Base-by-base conservation (phyloP, 2,888 invertebrate genomes). In the Hirtodrosophila trivittata region DNA sequence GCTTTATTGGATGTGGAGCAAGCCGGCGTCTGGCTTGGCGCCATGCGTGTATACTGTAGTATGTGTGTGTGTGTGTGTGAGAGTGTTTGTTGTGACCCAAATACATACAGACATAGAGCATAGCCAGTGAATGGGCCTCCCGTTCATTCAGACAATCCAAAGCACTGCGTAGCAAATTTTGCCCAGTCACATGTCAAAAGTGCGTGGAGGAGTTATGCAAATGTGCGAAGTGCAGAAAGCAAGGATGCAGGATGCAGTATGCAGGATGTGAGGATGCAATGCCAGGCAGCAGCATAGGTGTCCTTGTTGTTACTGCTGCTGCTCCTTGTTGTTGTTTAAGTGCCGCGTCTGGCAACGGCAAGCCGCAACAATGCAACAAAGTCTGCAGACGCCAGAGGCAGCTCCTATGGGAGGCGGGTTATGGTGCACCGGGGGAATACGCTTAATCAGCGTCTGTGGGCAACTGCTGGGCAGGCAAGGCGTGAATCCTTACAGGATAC, bases 131-230 rank as follows among this genome's bases (percentile, higher is more conserved):
- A 73, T 64, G 63, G 55, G 45, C 51, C 50, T 42, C 51, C 50
- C 65, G 60, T 66, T 77, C 82, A 81, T 77, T 77, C 82, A 69
- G 75, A 81, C 60, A 77, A 78, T 56, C 70, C 75, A 69, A 71
- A 75, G 59, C 75, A 75, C 71, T 71, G 65, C 77, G 56, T 65
- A 77, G 69, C 77, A 54, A 77, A 69, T 70, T 69, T 69, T 59
- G 66, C 59, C 59, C 78, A 57, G 66, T 63, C 64, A 59, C 81
- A 77, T 84, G 75, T 80, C 80, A 80, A 86, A n/a, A 80, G 84
- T 80, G 86, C 86, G 86, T 80, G 77, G 55, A 59, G 75, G 66
- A 86, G 80, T 86, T 80, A 86, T 80, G 80, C 84, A 80, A 80
- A 80, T 80, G 67, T 64, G 64, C 45, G 65, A 71, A 67, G 59